A percentile compares a stretch with the other conserved stretches of the same genome.
Conservation (phyloP, 2,113 vertebrate species). For the Pimephales promelas region DNA sequence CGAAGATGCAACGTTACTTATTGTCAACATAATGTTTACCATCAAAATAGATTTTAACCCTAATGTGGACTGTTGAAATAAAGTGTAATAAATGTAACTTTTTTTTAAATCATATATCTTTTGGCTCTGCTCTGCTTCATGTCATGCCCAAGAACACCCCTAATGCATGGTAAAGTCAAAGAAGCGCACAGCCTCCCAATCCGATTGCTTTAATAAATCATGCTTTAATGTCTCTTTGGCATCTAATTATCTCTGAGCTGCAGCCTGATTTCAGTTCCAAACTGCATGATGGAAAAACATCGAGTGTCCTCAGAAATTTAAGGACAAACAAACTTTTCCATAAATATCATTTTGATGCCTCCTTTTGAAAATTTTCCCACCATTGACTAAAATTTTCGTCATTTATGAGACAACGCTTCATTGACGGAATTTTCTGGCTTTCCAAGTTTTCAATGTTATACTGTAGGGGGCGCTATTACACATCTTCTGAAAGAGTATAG, state of each 20-base stretch:
- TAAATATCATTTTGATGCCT: background rate
- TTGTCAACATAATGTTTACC: too few species aligned
- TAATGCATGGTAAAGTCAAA: background rate
- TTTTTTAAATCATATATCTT: background rate
- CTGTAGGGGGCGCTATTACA: too few species aligned
- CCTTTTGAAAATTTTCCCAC: background rate
- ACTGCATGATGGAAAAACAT: background rate
- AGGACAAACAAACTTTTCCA: background rate
- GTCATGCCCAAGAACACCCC: background rate
- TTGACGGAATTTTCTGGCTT: too few species aligned
- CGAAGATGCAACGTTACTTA: too few species aligned
- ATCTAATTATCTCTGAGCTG: slow-evolving; percentile 12
- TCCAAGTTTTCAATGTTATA: too few species aligned
- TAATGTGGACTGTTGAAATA: too few species aligned
- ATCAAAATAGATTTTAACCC: too few species aligned
- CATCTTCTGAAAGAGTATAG: too few species aligned
- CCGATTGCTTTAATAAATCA: background rate
- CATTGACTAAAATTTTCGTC: too few species aligned
- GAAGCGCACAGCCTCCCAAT: background rate
- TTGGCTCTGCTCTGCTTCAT: background rate
- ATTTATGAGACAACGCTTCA: too few species aligned
- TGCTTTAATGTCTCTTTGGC: background rate
- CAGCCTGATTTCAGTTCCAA: background rate
- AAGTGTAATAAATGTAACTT: too few species aligned
- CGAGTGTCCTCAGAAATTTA: background rate